Conservation (phyloP, 64 coral and sea anemone species). For the Stylophora pistillata region DNA sequence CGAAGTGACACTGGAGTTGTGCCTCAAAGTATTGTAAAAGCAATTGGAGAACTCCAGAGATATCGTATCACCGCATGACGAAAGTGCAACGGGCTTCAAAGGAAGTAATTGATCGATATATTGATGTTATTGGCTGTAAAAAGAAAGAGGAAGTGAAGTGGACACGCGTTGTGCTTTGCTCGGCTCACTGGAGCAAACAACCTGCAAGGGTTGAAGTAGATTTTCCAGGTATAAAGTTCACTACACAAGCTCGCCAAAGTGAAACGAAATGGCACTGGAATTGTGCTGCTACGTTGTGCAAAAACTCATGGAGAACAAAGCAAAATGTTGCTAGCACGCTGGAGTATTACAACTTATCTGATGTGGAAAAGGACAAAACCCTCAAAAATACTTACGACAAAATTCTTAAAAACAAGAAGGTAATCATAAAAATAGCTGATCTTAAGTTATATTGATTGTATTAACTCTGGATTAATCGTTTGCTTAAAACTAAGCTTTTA, state of each 20-base stretch:
- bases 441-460: no score
- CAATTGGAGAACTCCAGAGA: not conserved
- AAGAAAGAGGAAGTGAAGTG: conserved; percentile 39
- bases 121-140: conserved; percentile 32
- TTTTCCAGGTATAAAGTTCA: conserved; percentile 31
- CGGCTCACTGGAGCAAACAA: conserved; percentile 28
- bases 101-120: conserved; percentile 38
- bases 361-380: not conserved
- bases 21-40: not conserved
- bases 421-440: no score
- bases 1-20: conserved; percentile 15
- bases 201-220: not conserved
- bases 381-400: not conserved
- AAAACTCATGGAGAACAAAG: no score
- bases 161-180: conserved; percentile 33
- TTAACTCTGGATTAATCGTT: no score
- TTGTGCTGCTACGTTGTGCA: conserved; percentile 19
- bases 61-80: not conserved
- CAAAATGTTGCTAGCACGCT: no score
- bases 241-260: not conserved
- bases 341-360: no score
- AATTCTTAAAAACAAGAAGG: conserved; percentile 22
- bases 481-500: no score
- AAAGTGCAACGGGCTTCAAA: not conserved
- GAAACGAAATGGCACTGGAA: conserved; percentile 30